These are phyloP conservation scores for Serripes groenlandicus DNA, from an alignment of 2,888 invertebrate species.

Conservation along the genomic window DNA sequence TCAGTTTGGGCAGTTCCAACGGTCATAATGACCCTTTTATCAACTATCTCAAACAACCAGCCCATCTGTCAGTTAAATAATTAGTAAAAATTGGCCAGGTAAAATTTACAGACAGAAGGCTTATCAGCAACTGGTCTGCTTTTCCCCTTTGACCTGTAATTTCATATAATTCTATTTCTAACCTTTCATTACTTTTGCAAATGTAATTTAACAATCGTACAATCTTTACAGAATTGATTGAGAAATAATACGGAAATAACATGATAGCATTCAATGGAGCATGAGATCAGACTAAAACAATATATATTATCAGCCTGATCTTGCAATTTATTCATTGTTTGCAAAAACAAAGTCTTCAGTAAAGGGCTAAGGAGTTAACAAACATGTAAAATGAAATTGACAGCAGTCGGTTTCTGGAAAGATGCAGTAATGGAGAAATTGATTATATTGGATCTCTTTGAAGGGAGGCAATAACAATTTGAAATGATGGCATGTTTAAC, in stretches of 20 bases:
- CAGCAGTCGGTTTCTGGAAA: slow-evolving; percentile 12
- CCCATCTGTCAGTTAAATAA: slow-evolving; percentile 29
- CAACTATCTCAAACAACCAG: slow-evolving; percentile 15
- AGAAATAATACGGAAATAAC: no score
- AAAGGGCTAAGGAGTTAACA: no score
- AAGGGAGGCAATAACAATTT: slow-evolving; percentile 22
- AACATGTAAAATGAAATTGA: slow-evolving; percentile 20
- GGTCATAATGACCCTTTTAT: slow-evolving; percentile 29
- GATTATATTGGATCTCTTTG: slow-evolving; percentile 21
- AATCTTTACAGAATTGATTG: no score
- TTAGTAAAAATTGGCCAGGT: slow-evolving; percentile 32
- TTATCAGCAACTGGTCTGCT: slow-evolving; percentile 4
- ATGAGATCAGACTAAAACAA: no score
- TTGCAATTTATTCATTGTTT: no score
- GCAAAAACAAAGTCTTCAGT: no score
- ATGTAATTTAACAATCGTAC: no score
- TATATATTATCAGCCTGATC: no score
- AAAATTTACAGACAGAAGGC: slow-evolving; percentile 5
- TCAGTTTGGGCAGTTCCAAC: not conserved
- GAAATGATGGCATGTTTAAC: slow-evolving; percentile 1
- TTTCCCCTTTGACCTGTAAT: no score
- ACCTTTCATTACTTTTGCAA: no score
- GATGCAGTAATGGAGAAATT: slow-evolving; percentile 21
- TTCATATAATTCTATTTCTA: no score
- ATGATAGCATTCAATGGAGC: no score